Conservation (phyloP, 1,140 invertebrate genomes). For the Brachionus rotundiformis region DNA sequence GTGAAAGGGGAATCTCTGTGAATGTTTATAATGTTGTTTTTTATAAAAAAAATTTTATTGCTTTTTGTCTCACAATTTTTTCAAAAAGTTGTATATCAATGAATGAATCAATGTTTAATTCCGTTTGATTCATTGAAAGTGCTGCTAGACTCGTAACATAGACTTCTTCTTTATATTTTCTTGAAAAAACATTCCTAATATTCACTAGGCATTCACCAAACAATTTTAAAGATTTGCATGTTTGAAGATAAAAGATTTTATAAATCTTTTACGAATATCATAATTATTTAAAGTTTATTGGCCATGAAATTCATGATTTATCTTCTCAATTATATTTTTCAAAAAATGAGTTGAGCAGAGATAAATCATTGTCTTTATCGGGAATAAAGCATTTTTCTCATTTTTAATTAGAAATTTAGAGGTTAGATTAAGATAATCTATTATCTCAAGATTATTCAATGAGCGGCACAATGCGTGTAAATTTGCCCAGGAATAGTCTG, state of each 20-base stretch:
- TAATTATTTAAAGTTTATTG: not conserved
- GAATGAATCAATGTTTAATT: not conserved
- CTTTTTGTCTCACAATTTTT: not conserved
- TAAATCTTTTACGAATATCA: slow-evolving; percentile 9
- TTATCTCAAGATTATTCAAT: slow-evolving; percentile 4
- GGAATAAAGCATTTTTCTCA: not conserved
- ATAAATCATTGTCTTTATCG: not conserved
- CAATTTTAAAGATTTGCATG: not conserved
- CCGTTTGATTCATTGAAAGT: not conserved
- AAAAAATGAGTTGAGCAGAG: not conserved
- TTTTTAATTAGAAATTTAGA: not conserved
- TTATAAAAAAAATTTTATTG: not conserved
- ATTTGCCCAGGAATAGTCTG: not conserved
- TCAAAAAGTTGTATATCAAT: not conserved
- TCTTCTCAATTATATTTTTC: not conserved
- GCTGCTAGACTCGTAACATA: not conserved
- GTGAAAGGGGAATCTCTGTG: not conserved
- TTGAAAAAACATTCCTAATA: not conserved
- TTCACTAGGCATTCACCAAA: not conserved
- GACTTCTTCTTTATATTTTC: not conserved
- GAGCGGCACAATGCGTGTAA: not conserved
- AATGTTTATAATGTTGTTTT: not conserved
- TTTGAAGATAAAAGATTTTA: not conserved
- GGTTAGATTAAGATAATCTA: slow-evolving; percentile 19
- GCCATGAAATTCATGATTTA: not conserved